phyloP scores from a whole-genome alignment of 2,797 vertebrate genomes.

The Argentina silus region DNA sequence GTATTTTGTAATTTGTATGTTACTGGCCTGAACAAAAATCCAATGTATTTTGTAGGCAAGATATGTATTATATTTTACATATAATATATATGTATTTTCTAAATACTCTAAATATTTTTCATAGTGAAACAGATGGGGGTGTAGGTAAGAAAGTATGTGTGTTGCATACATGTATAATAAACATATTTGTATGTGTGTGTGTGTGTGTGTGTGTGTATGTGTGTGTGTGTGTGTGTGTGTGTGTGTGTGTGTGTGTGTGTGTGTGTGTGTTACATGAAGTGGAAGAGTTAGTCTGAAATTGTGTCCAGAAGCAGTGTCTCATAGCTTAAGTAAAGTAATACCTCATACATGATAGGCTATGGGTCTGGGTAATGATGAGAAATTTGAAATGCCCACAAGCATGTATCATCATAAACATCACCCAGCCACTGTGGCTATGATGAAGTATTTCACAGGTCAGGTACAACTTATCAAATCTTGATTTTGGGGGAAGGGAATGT shows the following conservation, averaged over 20 bases:
- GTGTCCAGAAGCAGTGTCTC: slow-evolving; percentile 26
- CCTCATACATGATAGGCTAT: slow-evolving; percentile 53
- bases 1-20: too few species aligned
- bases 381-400: slow-evolving; percentile 57
- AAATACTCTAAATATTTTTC: too few species aligned
- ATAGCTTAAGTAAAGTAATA: slow-evolving; percentile 39
- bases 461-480: slow-evolving; percentile 57
- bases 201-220: slow-evolving; percentile 8
- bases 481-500: slow-evolving; percentile 52
- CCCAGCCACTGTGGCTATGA: slow-evolving; percentile 48
- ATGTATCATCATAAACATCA: slow-evolving; percentile 67
- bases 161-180: background rate
- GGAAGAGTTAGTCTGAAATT: too few species aligned
- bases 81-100: too few species aligned
- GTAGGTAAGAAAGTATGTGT: background rate
- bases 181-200: slow-evolving; percentile 8
- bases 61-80: too few species aligned
- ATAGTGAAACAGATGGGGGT: background rate
- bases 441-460: slow-evolving; percentile 59
- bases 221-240: slow-evolving; percentile 6
- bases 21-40: too few species aligned
- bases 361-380: slow-evolving; percentile 59
- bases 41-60: too few species aligned
- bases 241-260: slow-evolving; percentile 14
- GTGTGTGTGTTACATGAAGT: slow-evolving; percentile 5